phyloP scores from a whole-genome alignment of 23 tunicate genomes.

The Corella eumyota region DNA sequence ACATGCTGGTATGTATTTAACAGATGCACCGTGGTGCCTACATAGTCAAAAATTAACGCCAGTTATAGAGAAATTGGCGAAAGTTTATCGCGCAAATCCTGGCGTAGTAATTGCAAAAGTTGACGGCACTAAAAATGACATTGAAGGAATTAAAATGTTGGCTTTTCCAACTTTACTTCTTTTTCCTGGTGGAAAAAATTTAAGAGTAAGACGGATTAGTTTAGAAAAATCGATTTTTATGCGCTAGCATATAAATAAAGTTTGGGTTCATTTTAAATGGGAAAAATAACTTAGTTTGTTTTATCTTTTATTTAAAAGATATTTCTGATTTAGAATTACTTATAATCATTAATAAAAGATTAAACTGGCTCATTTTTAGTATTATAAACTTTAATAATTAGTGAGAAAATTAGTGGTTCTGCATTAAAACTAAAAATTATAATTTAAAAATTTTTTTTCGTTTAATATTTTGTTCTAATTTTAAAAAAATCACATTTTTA shows the following conservation, averaged over 20 bases:
- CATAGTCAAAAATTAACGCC: conserved; percentile 42
- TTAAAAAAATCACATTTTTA: no score
- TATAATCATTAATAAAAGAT: no score
- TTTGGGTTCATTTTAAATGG: no score
- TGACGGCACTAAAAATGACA: conserved; percentile 58
- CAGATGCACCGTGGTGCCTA: conserved; percentile 96
- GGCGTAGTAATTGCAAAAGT: conserved; percentile 56
- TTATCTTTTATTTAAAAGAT: neutral
- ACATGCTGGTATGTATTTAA: neutral
- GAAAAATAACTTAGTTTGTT: no score
- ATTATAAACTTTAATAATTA: no score
- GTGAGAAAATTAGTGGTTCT: no score
- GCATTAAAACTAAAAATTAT: no score
- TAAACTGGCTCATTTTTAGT: no score
- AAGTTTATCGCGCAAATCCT: conserved; percentile 23
- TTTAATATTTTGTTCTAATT: no score
- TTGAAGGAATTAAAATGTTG: conserved; percentile 20
- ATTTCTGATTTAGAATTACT: neutral
- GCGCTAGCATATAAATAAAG: no score
- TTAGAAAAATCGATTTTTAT: no score
- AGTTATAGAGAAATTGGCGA: conserved; percentile 44
- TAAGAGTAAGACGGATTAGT: conserved; percentile 17
- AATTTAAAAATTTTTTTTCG: no score
- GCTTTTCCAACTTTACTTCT: conserved; percentile 50
- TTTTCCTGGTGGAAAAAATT: conserved; percentile 23